Conservation (phyloP, 2,113 vertebrate genomes). For the Saiga tatarica region DNA sequence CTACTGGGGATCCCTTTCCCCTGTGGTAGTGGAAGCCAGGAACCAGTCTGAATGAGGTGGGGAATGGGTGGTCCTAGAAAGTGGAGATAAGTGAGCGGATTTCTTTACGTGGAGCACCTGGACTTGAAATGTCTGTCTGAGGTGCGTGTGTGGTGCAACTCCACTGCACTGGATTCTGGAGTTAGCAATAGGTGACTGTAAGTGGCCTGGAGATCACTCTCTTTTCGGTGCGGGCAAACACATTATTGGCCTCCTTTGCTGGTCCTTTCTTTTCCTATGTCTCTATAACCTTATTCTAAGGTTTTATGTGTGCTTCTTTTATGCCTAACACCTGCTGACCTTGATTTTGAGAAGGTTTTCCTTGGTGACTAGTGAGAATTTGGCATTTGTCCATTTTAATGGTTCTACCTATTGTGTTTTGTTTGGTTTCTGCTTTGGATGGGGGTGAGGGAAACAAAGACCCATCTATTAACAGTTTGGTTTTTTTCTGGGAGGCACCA, state of each 20-base stretch:
- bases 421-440: background rate
- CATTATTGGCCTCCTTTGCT: too few species aligned
- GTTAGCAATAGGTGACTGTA: background rate
- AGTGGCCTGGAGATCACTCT: background rate
- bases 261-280: too few species aligned
- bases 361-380: background rate
- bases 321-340: background rate
- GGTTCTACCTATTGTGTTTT: background rate
- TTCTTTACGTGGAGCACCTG: background rate
- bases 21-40: background rate
- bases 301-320: background rate
- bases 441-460: background rate
- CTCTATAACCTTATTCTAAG: too few species aligned
- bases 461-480: background rate
- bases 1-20: background rate
- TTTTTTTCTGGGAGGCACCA: background rate
- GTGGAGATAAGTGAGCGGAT: background rate
- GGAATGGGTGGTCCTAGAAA: background rate
- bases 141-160: rapidly evolving
- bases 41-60: background rate
- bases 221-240: too few species aligned
- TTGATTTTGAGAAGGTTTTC: background rate
- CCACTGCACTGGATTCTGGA: background rate
- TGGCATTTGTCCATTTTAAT: background rate
- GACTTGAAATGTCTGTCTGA: rapidly evolving